phyloP scores from a whole-genome alignment of 2,888 invertebrate species.

The Drosophila tanythrix region DNA sequence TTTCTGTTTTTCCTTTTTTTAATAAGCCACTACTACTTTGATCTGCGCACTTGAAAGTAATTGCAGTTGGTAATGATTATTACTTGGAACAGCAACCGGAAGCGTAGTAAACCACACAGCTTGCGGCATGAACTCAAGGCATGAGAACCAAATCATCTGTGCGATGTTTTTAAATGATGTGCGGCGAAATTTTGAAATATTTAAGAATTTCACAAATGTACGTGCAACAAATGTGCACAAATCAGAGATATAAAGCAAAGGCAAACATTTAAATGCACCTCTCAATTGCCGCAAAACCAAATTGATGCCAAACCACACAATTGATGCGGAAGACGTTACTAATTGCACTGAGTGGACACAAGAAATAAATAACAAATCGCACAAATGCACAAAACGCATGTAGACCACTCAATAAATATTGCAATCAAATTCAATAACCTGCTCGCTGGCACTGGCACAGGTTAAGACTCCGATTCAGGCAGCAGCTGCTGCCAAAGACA shows the following conservation, averaged over 20 bases:
- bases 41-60: constrained; percentile 66
- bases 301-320: constrained; percentile 31
- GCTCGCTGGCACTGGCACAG: constrained; percentile 38
- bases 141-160: neutral
- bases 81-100: constrained; percentile 22
- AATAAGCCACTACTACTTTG: constrained; percentile 55
- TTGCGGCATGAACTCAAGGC: constrained; percentile 19
- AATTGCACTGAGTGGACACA: constrained; percentile 54
- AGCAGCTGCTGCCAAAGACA: constrained; percentile 7
- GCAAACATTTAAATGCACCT: neutral
- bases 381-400: constrained; percentile 62
- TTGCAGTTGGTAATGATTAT: constrained; percentile 65
- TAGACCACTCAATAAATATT: constrained; percentile 64
- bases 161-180: neutral
- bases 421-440: constrained; percentile 78
- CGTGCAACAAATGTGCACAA: neutral
- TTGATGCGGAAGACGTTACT: constrained; percentile 47
- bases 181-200: neutral
- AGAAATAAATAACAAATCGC: constrained; percentile 64
- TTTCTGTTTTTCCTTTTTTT: constrained; percentile 29
- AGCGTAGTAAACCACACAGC: constrained; percentile 38
- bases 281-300: neutral
- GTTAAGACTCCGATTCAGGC: constrained; percentile 1
- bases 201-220: neutral
- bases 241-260: neutral